Evolutionary conservation across 2,113 vertebrate genomes (phyloP), one percentile per base, ranked within the genome.

Genomic region (Platycercus adscitus): DNA sequence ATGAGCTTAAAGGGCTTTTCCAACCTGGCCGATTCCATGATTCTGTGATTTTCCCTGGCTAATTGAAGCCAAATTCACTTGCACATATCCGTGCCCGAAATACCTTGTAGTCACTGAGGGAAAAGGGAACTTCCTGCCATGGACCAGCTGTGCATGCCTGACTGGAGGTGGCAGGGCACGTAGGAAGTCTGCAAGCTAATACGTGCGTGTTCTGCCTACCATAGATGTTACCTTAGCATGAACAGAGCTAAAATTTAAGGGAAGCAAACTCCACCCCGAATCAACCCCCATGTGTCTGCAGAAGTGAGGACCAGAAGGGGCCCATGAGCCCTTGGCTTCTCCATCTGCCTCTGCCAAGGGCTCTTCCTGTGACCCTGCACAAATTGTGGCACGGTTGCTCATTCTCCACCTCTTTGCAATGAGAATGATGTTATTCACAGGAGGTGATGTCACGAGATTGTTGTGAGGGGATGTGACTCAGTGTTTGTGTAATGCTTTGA

Each of bases 401-500:
- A 8, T 75, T 81, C 73, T 80, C 44, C 61, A 82, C 69, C 60
- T 72, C 28, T 88, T 46, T 82, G 72, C 55, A 39, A 18, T n/a
- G 66, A 81, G 84, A 89, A 50, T 47, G 60, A 60, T 91, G 91
- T 93, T 90, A 71, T 90, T 96, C 93, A 83, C 64, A 90, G 93
- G 75, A 91, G 85, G 80, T 90, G 91, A 95, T 96, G 93, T 94
- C 86, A 93, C 16, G 2, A 90, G 88, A 35, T 63, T 71, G 85
- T 95, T 95, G 89, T 91, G 84, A 91, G 63, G 84, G 87, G 87
- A 95, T 91, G 79, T 97, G 92, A 96, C 80, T 96, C 93, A 95
- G n/a, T 95, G 80, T 94, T 96, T 96, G 79, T 91, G 50, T 83
- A 95, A 95, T 46, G 91, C 91, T 96, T 96, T 97, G 92, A 96